Evolutionary conservation across 2,888 invertebrate genomes (phyloP).

Genomic region (Thecocarcelia acutangulata): DNA sequence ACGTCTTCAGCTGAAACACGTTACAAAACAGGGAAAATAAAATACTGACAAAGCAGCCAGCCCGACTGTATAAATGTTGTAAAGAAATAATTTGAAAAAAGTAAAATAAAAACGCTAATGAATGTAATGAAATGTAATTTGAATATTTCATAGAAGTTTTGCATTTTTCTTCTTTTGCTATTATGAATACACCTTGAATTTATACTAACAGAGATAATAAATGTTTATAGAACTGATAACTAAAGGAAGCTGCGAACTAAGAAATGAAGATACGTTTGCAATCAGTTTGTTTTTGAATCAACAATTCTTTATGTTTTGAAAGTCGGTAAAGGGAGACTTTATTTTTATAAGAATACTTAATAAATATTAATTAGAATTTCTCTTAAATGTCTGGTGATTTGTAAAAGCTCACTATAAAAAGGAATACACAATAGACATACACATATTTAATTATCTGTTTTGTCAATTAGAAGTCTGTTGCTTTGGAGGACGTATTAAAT

Average conservation of each 20-base stretch:
- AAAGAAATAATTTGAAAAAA: slow-evolving; percentile 21
- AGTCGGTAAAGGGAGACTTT: slow-evolving; percentile 24
- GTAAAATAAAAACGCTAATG: slow-evolving; percentile 54
- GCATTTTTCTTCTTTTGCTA: background rate
- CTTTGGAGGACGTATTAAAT: no score
- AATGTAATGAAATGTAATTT: slow-evolving; percentile 67
- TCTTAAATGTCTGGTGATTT: slow-evolving; percentile 50
- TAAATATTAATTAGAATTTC: slow-evolving; percentile 54
- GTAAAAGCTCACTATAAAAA: slow-evolving; percentile 14
- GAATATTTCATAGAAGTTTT: slow-evolving; percentile 40
- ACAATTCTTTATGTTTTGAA: slow-evolving; percentile 25
- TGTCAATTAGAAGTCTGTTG: slow-evolving; percentile 24
- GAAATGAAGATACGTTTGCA: slow-evolving; percentile 7
- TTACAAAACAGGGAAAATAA: slow-evolving; percentile 5
- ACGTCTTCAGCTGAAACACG: slow-evolving; percentile 17
- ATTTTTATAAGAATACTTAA: slow-evolving; percentile 32
- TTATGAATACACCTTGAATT: slow-evolving; percentile 4
- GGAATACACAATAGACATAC: background rate
- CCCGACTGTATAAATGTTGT: slow-evolving; percentile 2
- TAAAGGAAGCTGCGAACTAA: slow-evolving; percentile 12
- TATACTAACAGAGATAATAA: slow-evolving; percentile 44
- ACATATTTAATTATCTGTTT: slow-evolving; percentile 25
- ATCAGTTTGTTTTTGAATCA: slow-evolving; percentile 41
- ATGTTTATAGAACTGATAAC: slow-evolving; percentile 54
- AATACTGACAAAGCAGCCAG: background rate